Base-by-base conservation (phyloP, 2,888 invertebrate species). In the Drosophila sordidula region DNA sequence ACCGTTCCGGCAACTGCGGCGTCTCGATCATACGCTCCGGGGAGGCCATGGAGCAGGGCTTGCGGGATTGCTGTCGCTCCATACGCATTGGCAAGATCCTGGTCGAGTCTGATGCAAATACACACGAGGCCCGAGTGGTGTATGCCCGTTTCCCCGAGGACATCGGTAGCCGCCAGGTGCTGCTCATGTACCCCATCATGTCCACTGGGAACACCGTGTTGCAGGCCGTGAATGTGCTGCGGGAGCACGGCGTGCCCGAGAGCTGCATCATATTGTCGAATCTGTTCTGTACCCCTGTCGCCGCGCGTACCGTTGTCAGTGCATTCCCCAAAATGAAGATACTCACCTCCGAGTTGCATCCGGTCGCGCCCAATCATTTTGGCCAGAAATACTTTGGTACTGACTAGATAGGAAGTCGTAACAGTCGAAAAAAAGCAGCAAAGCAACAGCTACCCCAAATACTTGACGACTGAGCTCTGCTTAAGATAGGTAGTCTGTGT, bases 361-460 rank as follows among this genome's bases (percentile, higher is more conserved):
- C 96, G 0, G 96, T 98, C 3, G 98, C 98, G 8, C 99, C 99
- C 8, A 98, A 98, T 93, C 99, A 99, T 93, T 99, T 99, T 93
- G 99, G 99, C 54, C 97, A 97, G 93, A 98, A 98, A 92, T 99
- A 99, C 93, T 99, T 99, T 93, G 99, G 99, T 78, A 99, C 99
- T 61, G 99, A 99, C 93, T 99, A 90, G 80, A 49, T 66, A 73
- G 55, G 62, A 45, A 50, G 64, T 57, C 52, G 50, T 29, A 57
- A 46, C 39, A 45, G 16, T n/a, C 2, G 14, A 22, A 29, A 42
- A 22, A 42, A 16, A 71, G 47, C 42, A 59, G 52, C 45, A 66
- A 29, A 63, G 50, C 29, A 64, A 42, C 46, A 62, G 59, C 64
- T 50, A 3, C 39, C 39, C 12, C 25, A 50, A 58, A 70, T 66